Conservation (phyloP, 2,888 invertebrate genomes). For the Amblyjoppa proteus region DNA sequence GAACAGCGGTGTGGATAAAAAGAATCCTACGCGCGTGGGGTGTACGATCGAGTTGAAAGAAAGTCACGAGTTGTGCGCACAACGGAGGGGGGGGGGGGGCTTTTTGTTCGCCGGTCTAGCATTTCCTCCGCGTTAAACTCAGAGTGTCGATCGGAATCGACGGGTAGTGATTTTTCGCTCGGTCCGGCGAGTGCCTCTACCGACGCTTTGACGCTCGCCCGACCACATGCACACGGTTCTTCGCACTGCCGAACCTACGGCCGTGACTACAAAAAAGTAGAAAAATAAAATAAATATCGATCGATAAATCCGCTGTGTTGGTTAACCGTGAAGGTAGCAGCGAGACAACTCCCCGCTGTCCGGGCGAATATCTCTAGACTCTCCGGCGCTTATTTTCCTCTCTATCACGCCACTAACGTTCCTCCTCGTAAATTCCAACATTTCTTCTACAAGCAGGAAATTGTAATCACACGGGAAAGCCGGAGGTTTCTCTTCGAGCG, state of each 20-base stretch:
- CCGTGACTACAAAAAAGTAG: too few relatives aligned
- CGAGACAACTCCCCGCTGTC: slow-evolving; percentile 4
- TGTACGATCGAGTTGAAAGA: slow-evolving; percentile 4
- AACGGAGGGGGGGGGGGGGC: background rate
- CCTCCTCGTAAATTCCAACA: background rate
- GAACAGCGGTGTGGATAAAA: background rate
- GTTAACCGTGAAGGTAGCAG: background rate
- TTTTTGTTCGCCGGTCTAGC: slow-evolving; percentile 22
- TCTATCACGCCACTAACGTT: background rate
- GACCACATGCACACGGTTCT: background rate
- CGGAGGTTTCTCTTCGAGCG: background rate
- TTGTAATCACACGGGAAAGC: slow-evolving; percentile 29
- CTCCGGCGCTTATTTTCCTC: slow-evolving; percentile 13
- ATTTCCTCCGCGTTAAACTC: slow-evolving; percentile 10
- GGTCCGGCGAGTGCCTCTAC: background rate
- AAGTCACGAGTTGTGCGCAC: background rate
- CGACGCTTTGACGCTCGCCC: background rate
- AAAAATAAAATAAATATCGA: background rate
- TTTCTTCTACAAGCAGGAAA: slow-evolving; percentile 5
- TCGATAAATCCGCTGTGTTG: background rate
- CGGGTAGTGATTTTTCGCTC: background rate
- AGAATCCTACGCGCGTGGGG: background rate
- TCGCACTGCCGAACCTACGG: too few relatives aligned
- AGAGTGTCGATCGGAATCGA: background rate
- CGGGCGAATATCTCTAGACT: slow-evolving; percentile 10